Conservation (phyloP, 1,140 invertebrate species). For the Akabosia matsudoensis region DNA sequence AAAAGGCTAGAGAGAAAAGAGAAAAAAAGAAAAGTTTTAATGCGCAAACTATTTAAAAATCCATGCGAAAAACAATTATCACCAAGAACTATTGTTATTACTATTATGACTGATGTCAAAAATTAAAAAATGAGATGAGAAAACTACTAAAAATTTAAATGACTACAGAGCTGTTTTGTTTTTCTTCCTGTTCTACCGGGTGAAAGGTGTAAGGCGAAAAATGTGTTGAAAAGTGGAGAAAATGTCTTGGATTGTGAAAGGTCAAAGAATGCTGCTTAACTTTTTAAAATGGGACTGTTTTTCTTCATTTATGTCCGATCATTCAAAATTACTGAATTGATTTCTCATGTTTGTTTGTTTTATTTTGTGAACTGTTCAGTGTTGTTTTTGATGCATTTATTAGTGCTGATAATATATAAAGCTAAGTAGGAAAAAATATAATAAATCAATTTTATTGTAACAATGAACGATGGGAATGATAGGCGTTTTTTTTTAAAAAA, state of each 20-base stretch:
- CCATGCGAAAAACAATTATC: neutral
- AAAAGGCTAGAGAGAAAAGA: neutral
- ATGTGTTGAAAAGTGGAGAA: too few species aligned
- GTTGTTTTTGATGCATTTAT: slow-evolving; percentile 22
- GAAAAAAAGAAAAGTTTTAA: neutral
- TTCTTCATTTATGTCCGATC: too few species aligned
- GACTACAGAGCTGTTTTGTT: too few species aligned
- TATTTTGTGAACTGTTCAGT: slow-evolving; percentile 19
- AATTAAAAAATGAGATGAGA: too few species aligned
- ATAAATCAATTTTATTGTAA: neutral
- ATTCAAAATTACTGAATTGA: too few species aligned
- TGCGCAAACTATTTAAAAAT: too few species aligned
- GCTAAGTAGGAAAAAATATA: too few species aligned
- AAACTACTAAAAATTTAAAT: too few species aligned
- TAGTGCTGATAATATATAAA: slow-evolving; percentile 6
- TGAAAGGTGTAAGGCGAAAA: neutral
- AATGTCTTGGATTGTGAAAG: too few species aligned
- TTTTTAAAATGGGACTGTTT: too few species aligned
- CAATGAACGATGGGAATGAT: neutral
- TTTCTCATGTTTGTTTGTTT: neutral
- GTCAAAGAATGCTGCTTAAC: too few species aligned
- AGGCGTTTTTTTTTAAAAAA: slow-evolving; percentile 3
- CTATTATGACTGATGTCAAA: neutral
- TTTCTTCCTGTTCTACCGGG: too few species aligned
- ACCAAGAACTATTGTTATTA: neutral